These are phyloP conservation scores for Eurytoma californica DNA, from an alignment of 2,888 invertebrate genomes.

Conservation along the genomic window DNA sequence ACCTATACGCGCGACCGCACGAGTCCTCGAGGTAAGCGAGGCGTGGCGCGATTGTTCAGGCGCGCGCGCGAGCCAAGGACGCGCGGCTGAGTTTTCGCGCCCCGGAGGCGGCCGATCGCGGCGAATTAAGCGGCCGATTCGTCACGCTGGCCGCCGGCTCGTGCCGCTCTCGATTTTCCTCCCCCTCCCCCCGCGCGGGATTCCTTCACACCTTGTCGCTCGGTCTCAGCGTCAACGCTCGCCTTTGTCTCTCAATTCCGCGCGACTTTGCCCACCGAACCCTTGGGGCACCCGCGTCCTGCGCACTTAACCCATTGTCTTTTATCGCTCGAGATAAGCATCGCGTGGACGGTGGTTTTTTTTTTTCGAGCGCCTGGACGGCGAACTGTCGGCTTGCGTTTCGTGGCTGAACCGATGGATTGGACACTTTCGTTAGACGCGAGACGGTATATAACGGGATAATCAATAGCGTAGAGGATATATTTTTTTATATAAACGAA, in stretches of 20 bases:
- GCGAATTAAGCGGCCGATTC: conserved; percentile 69
- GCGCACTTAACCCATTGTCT: conserved; percentile 20
- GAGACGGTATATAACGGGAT: no score
- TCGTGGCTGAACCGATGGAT: conserved; percentile 30
- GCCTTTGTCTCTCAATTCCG: no score
- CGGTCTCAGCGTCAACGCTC: conserved; percentile 57
- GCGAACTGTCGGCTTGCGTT: conserved; percentile 17
- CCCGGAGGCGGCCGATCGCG: conserved; percentile 67
- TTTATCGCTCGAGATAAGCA: conserved; percentile 19
- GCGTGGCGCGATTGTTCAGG: conserved; percentile 48
- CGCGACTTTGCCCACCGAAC: no score
- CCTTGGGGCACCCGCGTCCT: background rate
- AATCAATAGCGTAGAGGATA: no score
- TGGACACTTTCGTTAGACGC: no score
- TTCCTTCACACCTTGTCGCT: conserved; percentile 64
- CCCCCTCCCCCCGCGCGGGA: conserved; percentile 44
- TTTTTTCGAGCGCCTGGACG: background rate
- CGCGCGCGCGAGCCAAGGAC: conserved; percentile 35
- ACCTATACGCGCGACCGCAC: background rate
- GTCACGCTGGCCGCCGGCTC: conserved; percentile 56
- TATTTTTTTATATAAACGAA: no score
- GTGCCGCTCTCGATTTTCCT: conserved; percentile 45
- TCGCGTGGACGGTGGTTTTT: background rate
- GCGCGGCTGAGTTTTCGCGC: conserved; percentile 64
- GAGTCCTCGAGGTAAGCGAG: background rate